Base-by-base conservation (phyloP, 2,797 vertebrate species). In the Arrhamphus sclerolepis region DNA sequence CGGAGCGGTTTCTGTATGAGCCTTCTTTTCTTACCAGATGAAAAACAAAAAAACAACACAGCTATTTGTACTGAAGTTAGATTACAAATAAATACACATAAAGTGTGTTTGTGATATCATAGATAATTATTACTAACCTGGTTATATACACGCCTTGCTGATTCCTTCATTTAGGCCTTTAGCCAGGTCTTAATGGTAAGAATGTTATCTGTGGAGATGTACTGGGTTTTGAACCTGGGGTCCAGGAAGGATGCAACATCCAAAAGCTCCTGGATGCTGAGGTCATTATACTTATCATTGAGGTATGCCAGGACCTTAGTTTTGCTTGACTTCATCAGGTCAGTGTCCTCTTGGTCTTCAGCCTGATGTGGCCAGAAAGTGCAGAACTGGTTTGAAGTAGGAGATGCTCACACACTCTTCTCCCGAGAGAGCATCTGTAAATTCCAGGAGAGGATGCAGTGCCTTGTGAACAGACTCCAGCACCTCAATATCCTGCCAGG, bases 211-310 rank as follows among this genome's bases (percentile, higher is more conserved):
- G 19, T 11, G 14, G 5, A 7, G 49, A 39, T 39, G 13, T 38
- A 52, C 31, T 52, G 29, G 10, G 31, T 52, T 31, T 56, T 56
- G n/a, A 56, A 46, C 42, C 24, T 28, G 18, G 39, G 39, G n/a
- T 43, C n/a, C 3, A 56, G n/a, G 6, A 29, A 29, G 9, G 13
- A 56, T 14, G 42, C 54, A 29, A 46, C 28, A 17, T 28, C 22
- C 24, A 56, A 28, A 26, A 43, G 41, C 18, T 46, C 28, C 26
- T 21, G 41, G 48, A 7, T 34, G 7, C 3, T 16, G 0, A 26
- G 42, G n/a, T 46, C 54, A 7, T 1, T 17, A 13, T 46, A 46
- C 4, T 56, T 56, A 1, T 46, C 42, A 46, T 6, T 34, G 4
- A 56, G 7, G 42, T 56, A 34, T 10, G 2, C 13, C 2, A 31